Evolutionary conservation across 2,888 invertebrate species (phyloP).

Genomic region (Torymus tubicola): DNA sequence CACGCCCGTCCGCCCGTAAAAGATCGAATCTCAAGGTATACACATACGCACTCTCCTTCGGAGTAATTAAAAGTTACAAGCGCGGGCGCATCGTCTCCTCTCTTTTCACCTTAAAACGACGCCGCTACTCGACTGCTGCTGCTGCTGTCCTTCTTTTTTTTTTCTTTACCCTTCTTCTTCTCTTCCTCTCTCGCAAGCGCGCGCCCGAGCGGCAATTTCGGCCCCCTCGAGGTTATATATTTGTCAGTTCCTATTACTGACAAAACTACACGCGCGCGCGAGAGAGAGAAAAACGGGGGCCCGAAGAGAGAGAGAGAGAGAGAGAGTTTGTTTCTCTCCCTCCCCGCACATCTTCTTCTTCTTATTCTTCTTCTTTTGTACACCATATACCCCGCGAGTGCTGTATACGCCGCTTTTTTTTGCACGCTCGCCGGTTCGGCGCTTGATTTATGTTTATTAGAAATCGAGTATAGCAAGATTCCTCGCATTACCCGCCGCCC

Average conservation of each 20-base stretch:
- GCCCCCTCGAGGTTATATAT: conserved; percentile 40
- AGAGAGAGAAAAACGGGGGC: conserved; percentile 24
- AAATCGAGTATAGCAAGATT: conserved; percentile 55
- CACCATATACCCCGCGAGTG: neutral
- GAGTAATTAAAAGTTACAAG: conserved; percentile 44
- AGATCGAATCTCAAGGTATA: neutral
- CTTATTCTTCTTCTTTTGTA: conserved; percentile 7
- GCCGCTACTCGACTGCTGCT: too few relatives aligned
- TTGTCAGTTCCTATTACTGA: conserved; percentile 55
- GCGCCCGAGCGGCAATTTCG: conserved; percentile 9
- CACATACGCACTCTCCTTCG: too few relatives aligned
- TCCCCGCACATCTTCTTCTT: neutral
- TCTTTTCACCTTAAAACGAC: neutral
- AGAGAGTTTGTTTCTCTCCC: conserved; percentile 19
- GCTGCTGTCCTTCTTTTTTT: neutral
- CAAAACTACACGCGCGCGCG: conserved; percentile 29
- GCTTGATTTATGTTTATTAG: conserved; percentile 58
- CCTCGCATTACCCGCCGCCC: conserved; percentile 47
- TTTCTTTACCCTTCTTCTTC: neutral
- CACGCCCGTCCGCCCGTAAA: neutral
- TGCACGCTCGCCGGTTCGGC: neutral
- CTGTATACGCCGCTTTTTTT: conserved; percentile 11
- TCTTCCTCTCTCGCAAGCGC: neutral
- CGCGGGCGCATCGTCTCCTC: neutral
- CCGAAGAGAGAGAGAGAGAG: neutral